Evolutionary conservation across 2,113 vertebrate genomes (phyloP), one percentile per base, ranked within the genome.

Genomic region (Pollachius pollachius): DNA sequence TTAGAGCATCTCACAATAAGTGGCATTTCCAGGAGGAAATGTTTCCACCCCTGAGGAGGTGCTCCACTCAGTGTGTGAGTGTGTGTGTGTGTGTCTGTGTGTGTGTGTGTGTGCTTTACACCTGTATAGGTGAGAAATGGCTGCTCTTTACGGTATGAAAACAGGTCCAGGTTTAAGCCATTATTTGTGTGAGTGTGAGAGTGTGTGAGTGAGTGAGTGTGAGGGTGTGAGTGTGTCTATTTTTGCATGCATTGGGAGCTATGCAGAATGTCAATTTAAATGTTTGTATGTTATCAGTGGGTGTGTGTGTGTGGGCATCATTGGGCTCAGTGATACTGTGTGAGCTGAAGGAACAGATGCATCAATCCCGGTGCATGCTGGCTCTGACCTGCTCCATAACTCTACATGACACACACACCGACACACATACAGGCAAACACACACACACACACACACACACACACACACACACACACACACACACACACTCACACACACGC

Each of bases 291-390:
- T 27, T 27, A 27, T 27, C 27, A 27, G 27, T 27, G 27, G 41
- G 56, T 37, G 56, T 61, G 21, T 6, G 30, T 69, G 67, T 48
- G 57, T 69, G 56, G 41, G 30, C 62, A 30, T 21, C 30, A 30
- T 37, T 62, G 59, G 62, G 68, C 62, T 37, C 62, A 59, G 48
- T 23, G 61, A 57, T 69, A 57, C 8, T 62, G 68, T 62, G 71
- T 72, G 70, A 76, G 70, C 70, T 57, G 23, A 19, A 59, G 52
- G 70, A 78, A 72, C 68, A 58, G 27, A 73, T 70, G 71, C 73
- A 52, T 65, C 15, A 52, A 58, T 69, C 75, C 57, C 64, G 58
- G 73, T 70, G 70, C 70, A 73, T 62, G 62, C 73, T 80, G 73
- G 70, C 78, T 73, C 67, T 13, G 8, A 7, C n/a, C 64, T 54